Percentiles rank a stretch among this genome's conserved stretches.
phyloP scores from a whole-genome alignment of 1,140 invertebrate species.

The Onthophagus taurus region DNA sequence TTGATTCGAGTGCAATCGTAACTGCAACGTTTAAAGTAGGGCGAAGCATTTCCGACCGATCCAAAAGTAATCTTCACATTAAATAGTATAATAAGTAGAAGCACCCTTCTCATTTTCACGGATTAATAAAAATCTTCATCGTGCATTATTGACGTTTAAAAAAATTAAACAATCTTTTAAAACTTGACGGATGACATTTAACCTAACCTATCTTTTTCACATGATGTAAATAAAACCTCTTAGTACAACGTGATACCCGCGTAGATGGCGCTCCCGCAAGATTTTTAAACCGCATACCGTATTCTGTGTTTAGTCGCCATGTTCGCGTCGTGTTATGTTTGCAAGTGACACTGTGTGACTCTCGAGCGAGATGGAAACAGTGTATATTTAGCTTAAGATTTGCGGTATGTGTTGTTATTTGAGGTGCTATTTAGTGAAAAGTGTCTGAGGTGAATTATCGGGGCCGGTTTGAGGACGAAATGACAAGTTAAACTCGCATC shows the following conservation, averaged over 20 bases:
- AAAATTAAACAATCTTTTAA: no score
- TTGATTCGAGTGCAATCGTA: slow-evolving; percentile 33
- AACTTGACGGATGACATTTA: no score
- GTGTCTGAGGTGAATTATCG: slow-evolving; percentile 9
- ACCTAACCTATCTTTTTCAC: no score
- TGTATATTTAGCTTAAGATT: slow-evolving; percentile 13
- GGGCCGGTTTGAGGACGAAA: neutral
- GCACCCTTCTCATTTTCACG: no score
- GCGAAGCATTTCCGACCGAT: slow-evolving; percentile 27
- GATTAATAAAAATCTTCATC: no score
- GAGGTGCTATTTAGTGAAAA: slow-evolving; percentile 11
- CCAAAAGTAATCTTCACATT: no score
- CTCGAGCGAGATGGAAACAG: slow-evolving; percentile 12
- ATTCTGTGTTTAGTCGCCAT: slow-evolving; percentile 13
- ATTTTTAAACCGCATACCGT: neutral
- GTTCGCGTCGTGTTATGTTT: slow-evolving; percentile 13
- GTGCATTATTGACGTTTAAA: no score
- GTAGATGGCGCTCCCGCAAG: neutral
- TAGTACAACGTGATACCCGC: no score
- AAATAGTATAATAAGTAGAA: no score
- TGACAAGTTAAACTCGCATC: no score
- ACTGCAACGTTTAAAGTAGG: slow-evolving; percentile 35
- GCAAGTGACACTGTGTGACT: slow-evolving; percentile 5
- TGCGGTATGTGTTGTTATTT: slow-evolving; percentile 14
- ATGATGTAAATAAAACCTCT: no score